Percentiles rank a stretch among this genome's conserved stretches.
Conservation (phyloP, 64 coral and sea anemone genomes). For the Catalaphyllia jardinei region DNA sequence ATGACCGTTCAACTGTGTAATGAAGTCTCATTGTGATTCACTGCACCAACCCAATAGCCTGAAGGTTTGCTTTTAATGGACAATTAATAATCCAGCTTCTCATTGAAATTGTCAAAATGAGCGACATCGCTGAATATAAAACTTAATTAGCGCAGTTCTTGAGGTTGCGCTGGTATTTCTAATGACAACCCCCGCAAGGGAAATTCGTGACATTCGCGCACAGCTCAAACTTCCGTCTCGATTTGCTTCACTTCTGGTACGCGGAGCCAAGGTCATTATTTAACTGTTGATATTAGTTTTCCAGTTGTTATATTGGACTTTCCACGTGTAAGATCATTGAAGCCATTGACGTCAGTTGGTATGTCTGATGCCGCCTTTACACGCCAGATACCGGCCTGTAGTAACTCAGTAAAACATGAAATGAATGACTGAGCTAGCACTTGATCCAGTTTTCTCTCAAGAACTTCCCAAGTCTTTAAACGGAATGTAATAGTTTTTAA, state of each 20-base stretch:
- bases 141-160: constrained; percentile 1
- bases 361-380: background rate
- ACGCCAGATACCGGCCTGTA: background rate
- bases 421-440: no score
- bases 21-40: constrained; percentile 15
- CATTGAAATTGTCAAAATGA: constrained; percentile 23
- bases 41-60: background rate
- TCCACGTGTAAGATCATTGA: background rate
- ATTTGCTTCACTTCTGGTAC: background rate
- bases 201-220: constrained; percentile 41
- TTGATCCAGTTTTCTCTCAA: no score
- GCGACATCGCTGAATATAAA: constrained; percentile 21
- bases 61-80: constrained; percentile 8
- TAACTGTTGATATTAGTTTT: constrained; percentile 5
- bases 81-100: constrained; percentile 36
- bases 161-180: constrained; percentile 34
- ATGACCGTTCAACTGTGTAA: background rate
- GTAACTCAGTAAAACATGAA: no score
- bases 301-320: constrained; percentile 44
- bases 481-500: no score
- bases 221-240: constrained; percentile 1
- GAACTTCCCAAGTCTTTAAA: no score
- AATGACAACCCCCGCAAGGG: constrained; percentile 44
- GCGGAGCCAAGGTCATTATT: constrained; percentile 29
- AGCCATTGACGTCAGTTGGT: constrained; percentile 10